Conservation (phyloP, 1,140 invertebrate genomes). For the Stegodyphus mimosarum region DNA sequence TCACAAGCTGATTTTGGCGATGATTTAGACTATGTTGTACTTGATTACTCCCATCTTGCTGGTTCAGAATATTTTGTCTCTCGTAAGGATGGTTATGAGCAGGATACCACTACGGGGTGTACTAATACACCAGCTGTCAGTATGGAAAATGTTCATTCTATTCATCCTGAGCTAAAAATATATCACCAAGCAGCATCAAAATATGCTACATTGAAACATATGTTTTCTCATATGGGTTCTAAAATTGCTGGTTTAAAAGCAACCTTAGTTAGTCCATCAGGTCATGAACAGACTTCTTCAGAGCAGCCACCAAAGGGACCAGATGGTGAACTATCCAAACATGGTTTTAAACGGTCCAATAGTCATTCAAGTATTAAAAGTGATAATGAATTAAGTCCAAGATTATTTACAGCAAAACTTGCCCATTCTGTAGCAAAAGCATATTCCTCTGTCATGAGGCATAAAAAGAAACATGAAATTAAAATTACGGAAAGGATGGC, state of each 20-base stretch:
- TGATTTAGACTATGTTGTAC: slow-evolving; percentile 68
- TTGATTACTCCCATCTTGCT: slow-evolving; percentile 67
- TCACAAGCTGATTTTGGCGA: slow-evolving; percentile 61
- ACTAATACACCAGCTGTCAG: slow-evolving; percentile 68
- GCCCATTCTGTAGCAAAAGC: slow-evolving; percentile 66
- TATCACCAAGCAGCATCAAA: slow-evolving; percentile 73
- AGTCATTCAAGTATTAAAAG: slow-evolving; percentile 56
- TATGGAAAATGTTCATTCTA: slow-evolving; percentile 70
- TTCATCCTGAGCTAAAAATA: slow-evolving; percentile 82
- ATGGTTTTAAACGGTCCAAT: slow-evolving; percentile 23
- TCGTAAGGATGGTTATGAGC: slow-evolving; percentile 65
- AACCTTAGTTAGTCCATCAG: slow-evolving; percentile 22
- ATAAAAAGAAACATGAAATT: slow-evolving; percentile 63
- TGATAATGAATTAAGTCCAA: slow-evolving; percentile 56
- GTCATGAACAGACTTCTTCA: neutral
- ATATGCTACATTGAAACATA: slow-evolving; percentile 68
- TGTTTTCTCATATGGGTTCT: slow-evolving; percentile 68
- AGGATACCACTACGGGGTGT: slow-evolving; percentile 72
- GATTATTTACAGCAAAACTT: slow-evolving; percentile 61
- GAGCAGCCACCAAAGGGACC: neutral
- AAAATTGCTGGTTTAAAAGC: slow-evolving; percentile 62
- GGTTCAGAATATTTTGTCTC: slow-evolving; percentile 25
- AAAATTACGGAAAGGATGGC: slow-evolving; percentile 61
- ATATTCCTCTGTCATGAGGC: slow-evolving; percentile 67
- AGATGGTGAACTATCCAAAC: neutral